A percentile compares a stretch with the other conserved stretches of the same genome.
These are phyloP conservation scores for Leptoclinus maculatus DNA, from an alignment of 2,797 vertebrate genomes.

Conservation along the genomic window DNA sequence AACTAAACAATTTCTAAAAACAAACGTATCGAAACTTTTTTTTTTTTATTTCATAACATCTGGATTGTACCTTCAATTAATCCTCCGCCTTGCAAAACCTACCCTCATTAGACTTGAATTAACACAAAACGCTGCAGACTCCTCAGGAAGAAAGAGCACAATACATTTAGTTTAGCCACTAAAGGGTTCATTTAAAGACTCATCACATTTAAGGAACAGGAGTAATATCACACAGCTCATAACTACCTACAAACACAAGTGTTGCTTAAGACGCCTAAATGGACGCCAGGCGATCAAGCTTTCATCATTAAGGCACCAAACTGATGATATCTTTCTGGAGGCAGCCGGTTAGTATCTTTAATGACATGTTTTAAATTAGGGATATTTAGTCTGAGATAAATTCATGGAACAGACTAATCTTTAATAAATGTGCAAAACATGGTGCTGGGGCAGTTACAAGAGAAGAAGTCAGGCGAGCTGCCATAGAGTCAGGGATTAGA, in stretches of 20 bases:
- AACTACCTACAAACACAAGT: background rate
- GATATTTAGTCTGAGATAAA: background rate
- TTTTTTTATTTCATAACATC: background rate
- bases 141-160: background rate
- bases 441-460: background rate
- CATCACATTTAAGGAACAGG: background rate
- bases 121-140: background rate
- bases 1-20: background rate
- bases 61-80: background rate
- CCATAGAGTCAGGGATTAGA: too few species aligned
- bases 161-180: background rate
- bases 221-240: background rate
- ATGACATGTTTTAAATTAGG: background rate
- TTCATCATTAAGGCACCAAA: background rate
- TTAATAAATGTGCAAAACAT: background rate
- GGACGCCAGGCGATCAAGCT: background rate
- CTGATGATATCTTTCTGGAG: background rate
- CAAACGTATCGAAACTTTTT: too few species aligned
- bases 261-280: background rate
- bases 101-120: background rate
- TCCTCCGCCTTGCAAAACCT: background rate
- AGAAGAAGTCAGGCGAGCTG: background rate
- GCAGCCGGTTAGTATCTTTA: background rate
- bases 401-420: background rate
- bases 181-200: background rate